Conservation (phyloP, 1,140 invertebrate species). For the Eulimnadia texana region DNA sequence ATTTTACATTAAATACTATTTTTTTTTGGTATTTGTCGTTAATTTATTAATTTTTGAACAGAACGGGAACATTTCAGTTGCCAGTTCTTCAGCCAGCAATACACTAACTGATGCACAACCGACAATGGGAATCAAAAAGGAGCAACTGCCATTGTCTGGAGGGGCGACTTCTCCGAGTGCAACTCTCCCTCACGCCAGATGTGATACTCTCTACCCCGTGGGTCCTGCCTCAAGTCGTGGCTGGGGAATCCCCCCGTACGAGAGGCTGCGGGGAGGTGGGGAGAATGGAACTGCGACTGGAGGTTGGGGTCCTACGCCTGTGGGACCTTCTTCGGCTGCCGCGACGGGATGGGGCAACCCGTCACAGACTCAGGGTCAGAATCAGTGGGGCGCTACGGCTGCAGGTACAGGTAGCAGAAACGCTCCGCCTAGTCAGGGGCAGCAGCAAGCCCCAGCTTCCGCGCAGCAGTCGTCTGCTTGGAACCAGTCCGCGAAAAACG, state of each 20-base stretch:
- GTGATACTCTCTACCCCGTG: constrained; percentile 9
- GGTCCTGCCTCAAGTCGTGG: constrained; percentile 25
- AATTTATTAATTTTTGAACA: not conserved
- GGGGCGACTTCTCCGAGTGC: constrained; percentile 14
- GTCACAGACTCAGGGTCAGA: constrained; percentile 23
- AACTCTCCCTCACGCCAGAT: constrained; percentile 3
- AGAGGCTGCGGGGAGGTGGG: constrained; percentile 53
- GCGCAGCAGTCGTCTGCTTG: constrained; percentile 2
- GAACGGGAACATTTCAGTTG: not conserved
- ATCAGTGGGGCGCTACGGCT: constrained; percentile 16
- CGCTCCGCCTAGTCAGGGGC: constrained; percentile 27
- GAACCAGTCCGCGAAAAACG: constrained; percentile 1
- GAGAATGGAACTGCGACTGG: constrained; percentile 58
- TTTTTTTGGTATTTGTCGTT: not conserved
- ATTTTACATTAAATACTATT: constrained; percentile 1
- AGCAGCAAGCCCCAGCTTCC: constrained; percentile 29
- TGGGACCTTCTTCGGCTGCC: not conserved
- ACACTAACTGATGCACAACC: constrained; percentile 18
- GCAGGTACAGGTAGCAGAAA: constrained; percentile 15
- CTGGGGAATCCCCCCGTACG: constrained; percentile 41
- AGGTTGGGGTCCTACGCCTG: constrained; percentile 42
- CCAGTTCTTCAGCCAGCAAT: constrained; percentile 24
- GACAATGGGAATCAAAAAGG: not conserved
- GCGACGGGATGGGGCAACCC: too few relatives aligned
- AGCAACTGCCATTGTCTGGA: constrained; percentile 15